Base-by-base conservation (phyloP, 2,797 vertebrate genomes). In the Poecile montanus region DNA sequence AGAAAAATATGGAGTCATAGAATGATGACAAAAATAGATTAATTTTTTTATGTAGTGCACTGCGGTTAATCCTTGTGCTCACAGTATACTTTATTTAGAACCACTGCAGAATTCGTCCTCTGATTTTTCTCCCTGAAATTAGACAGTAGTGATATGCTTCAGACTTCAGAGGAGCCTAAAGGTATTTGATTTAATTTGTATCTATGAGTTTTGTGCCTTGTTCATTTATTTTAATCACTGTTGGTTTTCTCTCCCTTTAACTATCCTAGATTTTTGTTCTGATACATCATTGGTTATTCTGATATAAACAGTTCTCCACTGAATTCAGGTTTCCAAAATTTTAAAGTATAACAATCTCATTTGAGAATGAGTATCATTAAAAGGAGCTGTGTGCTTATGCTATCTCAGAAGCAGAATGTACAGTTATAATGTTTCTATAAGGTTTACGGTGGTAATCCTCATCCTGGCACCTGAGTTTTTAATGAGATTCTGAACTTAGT, bases 161-260 rank as follows among this genome's bases (percentile, higher is more conserved):
- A 85, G 89, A 90, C 53, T 67, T 85, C 62, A 71, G 40, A 74
- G 73, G 36, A 87, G 5, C 88, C 50, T 93, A 87, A 82, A 96
- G 92, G 85, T 88, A 81, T 94, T 94, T 94, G 79, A 92, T 79
- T 94, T 68, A 68, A 77, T 94, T 91, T 88, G 45, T 93, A 67
- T 85, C 79, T 77, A 5, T 25, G n/a, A 94, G 36, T 74, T 87
- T 82, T 77, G 12, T 91, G 81, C 71, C 79, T 76, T 91, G 51
- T 91, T 94, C 47, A 73, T 84, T 84, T 88, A 72, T 90, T 91
- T 86, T 84, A 89, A 72, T 78, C 73, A 48, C 53, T 68, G 36
- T 50, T 93, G 47, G 25, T 91, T 92, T 94, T 92, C 63, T 76
- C 34, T 73, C 13, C 16, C 13, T 81, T 51, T 82, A 25, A 75